Conservation (phyloP, 2,113 vertebrate genomes). For the Brachypodius melanocephalos region DNA sequence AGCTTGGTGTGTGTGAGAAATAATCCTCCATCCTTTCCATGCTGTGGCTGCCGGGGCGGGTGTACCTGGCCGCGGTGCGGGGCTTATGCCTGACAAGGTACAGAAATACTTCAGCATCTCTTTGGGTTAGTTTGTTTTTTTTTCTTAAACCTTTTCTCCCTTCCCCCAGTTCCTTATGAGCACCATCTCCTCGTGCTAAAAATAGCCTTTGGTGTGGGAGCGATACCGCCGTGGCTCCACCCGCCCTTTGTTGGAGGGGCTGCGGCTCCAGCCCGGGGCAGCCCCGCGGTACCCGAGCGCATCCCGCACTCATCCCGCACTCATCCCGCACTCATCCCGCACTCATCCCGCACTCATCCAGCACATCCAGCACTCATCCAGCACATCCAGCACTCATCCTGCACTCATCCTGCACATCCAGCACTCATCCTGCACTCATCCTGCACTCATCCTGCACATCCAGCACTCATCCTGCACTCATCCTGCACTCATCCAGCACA, state of each 20-base stretch:
- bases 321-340: no score
- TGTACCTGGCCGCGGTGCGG: fast-evolving
- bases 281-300: neutral
- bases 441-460: no score
- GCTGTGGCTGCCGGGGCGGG: fast-evolving
- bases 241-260: neutral
- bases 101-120: neutral
- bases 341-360: no score
- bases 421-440: no score
- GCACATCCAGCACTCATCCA: no score
- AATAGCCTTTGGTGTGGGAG: neutral
- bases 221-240: fast-evolving
- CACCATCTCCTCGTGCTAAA: neutral
- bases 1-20: neutral
- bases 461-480: no score
- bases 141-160: neutral
- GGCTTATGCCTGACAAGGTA: neutral
- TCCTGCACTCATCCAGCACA: no score
- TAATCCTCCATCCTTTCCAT: fast-evolving
- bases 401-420: no score
- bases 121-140: neutral
- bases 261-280: neutral
- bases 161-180: neutral
- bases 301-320: no score
- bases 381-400: no score